Conservation (phyloP, 1,140 invertebrate species). For the Samia ricini region DNA sequence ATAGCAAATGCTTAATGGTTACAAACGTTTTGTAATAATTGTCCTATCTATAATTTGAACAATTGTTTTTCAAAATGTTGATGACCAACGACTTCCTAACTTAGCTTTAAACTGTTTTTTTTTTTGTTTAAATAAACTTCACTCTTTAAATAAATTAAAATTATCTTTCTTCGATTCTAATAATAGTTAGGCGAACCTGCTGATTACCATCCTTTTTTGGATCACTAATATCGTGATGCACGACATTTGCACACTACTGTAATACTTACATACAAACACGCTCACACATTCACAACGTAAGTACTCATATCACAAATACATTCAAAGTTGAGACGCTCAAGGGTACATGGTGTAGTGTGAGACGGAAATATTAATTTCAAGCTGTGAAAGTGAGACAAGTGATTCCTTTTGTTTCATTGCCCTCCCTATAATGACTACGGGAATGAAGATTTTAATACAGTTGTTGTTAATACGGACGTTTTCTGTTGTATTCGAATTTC, state of each 20-base stretch:
- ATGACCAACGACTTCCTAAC: too few species aligned
- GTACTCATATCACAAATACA: conserved; percentile 50
- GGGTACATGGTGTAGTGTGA: conserved; percentile 55
- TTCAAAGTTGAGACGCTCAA: conserved; percentile 49
- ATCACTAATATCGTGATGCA: conserved; percentile 12
- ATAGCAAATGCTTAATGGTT: too few species aligned
- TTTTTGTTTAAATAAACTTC: too few species aligned
- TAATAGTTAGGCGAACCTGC: not conserved
- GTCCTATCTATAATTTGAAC: too few species aligned
- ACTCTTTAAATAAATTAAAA: too few species aligned
- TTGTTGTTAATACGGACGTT: conserved; percentile 53
- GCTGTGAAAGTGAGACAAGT: conserved; percentile 40
- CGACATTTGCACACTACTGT: conserved; percentile 6
- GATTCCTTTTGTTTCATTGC: conserved; percentile 69
- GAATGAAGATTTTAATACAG: conserved; percentile 66
- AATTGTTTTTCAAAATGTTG: too few species aligned
- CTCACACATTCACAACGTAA: conserved; percentile 28
- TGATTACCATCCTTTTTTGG: not conserved
- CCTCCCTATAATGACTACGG: conserved; percentile 55
- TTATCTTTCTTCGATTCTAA: too few species aligned
- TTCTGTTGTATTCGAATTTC: conserved; percentile 26
- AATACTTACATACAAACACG: conserved; percentile 29
- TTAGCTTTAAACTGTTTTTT: too few species aligned
- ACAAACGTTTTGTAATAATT: too few species aligned
- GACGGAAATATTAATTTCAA: conserved; percentile 49